A percentile compares a stretch with the other conserved stretches of the same genome.
Conservation (phyloP, 2,113 vertebrate genomes). For the Phaethon lepturus region DNA sequence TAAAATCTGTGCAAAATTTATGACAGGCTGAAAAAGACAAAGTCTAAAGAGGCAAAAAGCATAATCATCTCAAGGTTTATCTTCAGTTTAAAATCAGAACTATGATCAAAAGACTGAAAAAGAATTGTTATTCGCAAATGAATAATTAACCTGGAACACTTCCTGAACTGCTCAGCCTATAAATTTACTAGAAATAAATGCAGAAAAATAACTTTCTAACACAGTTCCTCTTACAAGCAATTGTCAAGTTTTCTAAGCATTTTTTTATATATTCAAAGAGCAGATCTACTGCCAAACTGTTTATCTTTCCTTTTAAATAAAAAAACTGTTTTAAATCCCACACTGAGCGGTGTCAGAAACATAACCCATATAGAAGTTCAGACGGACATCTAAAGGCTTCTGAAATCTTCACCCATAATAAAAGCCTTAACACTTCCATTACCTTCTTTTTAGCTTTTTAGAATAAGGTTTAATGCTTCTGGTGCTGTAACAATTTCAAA, state of each 20-base stretch:
- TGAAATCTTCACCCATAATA: neutral
- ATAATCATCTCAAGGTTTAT: neutral
- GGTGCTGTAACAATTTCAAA: neutral
- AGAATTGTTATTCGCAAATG: neutral
- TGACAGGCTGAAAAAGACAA: neutral
- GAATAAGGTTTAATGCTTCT: neutral
- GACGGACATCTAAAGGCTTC: neutral
- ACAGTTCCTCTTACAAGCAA: neutral
- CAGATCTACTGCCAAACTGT: neutral
- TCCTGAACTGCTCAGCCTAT: neutral
- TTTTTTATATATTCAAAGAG: constrained; percentile 6
- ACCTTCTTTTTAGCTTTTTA: neutral
- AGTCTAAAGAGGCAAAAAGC: neutral
- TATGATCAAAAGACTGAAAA: neutral
- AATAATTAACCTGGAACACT: neutral
- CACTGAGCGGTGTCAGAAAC: neutral
- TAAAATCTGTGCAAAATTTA: neutral
- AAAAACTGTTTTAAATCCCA: neutral
- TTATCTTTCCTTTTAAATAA: neutral
- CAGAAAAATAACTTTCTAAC: neutral
- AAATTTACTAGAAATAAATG: constrained; percentile 6
- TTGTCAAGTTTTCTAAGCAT: neutral
- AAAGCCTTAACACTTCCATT: neutral
- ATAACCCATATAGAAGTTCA: neutral
- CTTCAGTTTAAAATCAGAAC: neutral